These are phyloP conservation scores for Recurvirostra avosetta DNA, from an alignment of 2,113 vertebrate genomes.

Conservation along the genomic window DNA sequence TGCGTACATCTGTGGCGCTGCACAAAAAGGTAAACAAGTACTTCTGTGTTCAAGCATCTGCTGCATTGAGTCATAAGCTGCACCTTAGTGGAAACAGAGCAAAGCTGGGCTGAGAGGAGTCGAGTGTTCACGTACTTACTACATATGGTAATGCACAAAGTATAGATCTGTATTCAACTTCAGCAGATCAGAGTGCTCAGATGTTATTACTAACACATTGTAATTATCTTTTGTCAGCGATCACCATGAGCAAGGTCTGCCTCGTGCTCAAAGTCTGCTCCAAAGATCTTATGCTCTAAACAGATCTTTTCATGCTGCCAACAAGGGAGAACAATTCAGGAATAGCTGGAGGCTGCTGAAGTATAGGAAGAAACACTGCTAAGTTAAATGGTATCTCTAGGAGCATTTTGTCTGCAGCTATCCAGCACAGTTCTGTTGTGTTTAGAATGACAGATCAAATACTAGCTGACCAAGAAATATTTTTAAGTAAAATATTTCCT, in stretches of 20 bases:
- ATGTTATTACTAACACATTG: background rate
- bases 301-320: conserved; percentile 3
- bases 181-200: conserved; percentile 7
- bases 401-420: background rate
- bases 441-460: background rate
- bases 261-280: background rate
- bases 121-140: background rate
- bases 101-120: background rate
- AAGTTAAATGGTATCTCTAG: background rate
- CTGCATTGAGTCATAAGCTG: background rate
- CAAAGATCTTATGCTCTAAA: conserved; percentile 15
- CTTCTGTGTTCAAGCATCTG: background rate
- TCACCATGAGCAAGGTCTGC: conserved; percentile 16
- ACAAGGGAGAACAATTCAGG: background rate
- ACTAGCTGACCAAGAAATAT: background rate
- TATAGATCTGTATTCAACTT: background rate
- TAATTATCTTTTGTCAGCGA: conserved; percentile 12
- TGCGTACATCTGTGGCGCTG: background rate
- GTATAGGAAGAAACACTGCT: background rate
- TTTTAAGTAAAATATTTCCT: background rate
- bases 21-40: background rate
- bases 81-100: background rate
- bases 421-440: background rate
- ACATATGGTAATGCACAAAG: background rate
- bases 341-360: background rate